Conservation (phyloP, 2,888 invertebrate species). For the Euplexia lucipara region DNA sequence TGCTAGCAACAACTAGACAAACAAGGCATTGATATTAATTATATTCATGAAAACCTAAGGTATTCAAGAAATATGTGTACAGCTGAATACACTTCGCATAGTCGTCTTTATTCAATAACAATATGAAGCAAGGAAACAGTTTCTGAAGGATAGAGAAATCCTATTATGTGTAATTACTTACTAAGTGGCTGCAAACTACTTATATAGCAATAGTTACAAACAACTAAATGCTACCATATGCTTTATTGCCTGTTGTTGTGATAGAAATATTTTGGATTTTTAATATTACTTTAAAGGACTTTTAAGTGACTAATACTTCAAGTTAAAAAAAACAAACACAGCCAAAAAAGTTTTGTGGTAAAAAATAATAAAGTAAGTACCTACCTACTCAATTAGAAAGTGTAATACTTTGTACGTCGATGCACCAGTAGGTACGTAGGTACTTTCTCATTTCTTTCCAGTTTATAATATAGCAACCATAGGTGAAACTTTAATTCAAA, state of each 20-base stretch:
- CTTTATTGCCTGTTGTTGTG: neutral
- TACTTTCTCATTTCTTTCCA: conserved; percentile 31
- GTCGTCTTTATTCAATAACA: neutral
- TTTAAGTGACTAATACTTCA: too few relatives aligned
- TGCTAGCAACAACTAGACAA: too few relatives aligned
- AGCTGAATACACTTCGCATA: conserved; percentile 11
- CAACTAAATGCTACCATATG: neutral
- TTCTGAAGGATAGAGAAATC: conserved; percentile 56
- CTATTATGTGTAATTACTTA: conserved; percentile 9
- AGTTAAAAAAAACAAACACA: neutral
- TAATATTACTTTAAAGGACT: neutral
- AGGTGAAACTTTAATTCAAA: neutral
- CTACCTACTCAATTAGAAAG: neutral
- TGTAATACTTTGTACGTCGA: neutral
- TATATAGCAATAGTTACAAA: neutral
- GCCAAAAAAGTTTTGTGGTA: neutral
- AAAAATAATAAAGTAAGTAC: neutral
- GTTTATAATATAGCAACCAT: neutral
- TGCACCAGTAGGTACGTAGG: neutral
- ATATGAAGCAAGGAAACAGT: conserved; percentile 9
- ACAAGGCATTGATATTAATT: too few relatives aligned
- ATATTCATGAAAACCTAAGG: too few relatives aligned
- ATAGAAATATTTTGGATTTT: neutral
- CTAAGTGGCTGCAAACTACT: neutral
- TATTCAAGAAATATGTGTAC: conserved; percentile 24